Evolutionary conservation across 2,888 invertebrate genomes (phyloP).

Genomic region (Bruchidius siliquastri): DNA sequence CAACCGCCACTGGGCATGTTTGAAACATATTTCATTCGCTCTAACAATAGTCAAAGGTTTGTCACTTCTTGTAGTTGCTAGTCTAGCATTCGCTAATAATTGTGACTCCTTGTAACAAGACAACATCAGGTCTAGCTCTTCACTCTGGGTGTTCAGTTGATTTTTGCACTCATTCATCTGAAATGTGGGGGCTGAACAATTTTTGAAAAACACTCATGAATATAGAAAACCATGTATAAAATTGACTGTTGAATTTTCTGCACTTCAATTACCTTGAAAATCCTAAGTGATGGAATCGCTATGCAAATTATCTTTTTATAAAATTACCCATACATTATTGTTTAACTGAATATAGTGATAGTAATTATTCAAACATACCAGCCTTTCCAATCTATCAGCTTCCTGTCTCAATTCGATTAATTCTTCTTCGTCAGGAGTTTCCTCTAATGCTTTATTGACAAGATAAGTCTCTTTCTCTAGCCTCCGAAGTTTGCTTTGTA

Average conservation of each 20-base stretch:
- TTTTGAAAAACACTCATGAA: too few species aligned
- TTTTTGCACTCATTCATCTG: conserved; percentile 87
- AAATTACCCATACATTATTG: too few species aligned
- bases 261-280: too few species aligned
- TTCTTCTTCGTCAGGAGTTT: conserved; percentile 58
- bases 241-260: too few species aligned
- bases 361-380: conserved; percentile 33
- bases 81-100: conserved; percentile 54
- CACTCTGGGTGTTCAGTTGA: conserved; percentile 78
- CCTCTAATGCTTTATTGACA: conserved; percentile 73
- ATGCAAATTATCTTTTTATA: too few species aligned
- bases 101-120: conserved; percentile 85
- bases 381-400: conserved; percentile 65
- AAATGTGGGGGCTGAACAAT: conserved; percentile 7
- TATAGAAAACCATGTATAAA: too few species aligned
- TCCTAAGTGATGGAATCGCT: too few species aligned
- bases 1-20: conserved; percentile 95
- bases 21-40: conserved; percentile 94
- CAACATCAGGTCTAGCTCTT: conserved; percentile 93
- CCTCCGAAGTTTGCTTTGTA: conserved; percentile 76
- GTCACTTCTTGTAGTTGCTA: conserved; percentile 62
- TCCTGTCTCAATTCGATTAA: conserved; percentile 54
- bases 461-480: conserved; percentile 87
- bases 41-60: conserved; percentile 74
- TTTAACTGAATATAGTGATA: too few species aligned